Percentiles rank a stretch among this genome's conserved stretches.
Conservation (phyloP, 1,140 invertebrate genomes). For the Coptotermes formosanus region DNA sequence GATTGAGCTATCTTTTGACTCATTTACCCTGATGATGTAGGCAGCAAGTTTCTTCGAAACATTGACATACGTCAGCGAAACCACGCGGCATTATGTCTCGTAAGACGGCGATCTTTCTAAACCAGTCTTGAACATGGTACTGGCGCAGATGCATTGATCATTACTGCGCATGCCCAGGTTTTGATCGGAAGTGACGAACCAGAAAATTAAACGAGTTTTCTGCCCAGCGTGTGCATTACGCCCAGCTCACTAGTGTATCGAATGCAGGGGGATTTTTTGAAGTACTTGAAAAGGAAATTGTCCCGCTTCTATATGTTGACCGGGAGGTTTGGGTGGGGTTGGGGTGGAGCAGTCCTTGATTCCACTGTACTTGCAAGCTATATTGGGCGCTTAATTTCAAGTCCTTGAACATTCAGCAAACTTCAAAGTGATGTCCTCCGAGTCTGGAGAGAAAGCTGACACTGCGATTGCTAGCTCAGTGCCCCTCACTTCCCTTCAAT, state of each 20-base stretch:
- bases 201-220: not conserved
- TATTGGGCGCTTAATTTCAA: slow-evolving; percentile 12
- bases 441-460: not conserved
- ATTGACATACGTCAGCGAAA: too few relatives aligned
- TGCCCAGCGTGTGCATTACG: not conserved
- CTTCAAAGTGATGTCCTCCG: slow-evolving; percentile 1
- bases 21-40: too few relatives aligned
- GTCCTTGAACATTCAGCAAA: slow-evolving; percentile 6
- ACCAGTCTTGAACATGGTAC: too few relatives aligned
- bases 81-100: too few relatives aligned
- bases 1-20: too few relatives aligned
- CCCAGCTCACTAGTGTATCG: not conserved
- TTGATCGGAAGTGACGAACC: not conserved
- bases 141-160: too few relatives aligned
- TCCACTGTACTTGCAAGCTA: not conserved
- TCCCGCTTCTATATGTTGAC: not conserved
- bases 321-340: not conserved
- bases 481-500: not conserved
- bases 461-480: not conserved
- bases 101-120: too few relatives aligned
- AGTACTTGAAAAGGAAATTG: not conserved
- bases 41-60: too few relatives aligned
- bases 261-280: not conserved
- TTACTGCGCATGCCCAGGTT: not conserved
- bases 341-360: not conserved